Evolutionary conservation across 2,797 vertebrate species (phyloP).

Genomic region (Petrocephalus sullivani): DNA sequence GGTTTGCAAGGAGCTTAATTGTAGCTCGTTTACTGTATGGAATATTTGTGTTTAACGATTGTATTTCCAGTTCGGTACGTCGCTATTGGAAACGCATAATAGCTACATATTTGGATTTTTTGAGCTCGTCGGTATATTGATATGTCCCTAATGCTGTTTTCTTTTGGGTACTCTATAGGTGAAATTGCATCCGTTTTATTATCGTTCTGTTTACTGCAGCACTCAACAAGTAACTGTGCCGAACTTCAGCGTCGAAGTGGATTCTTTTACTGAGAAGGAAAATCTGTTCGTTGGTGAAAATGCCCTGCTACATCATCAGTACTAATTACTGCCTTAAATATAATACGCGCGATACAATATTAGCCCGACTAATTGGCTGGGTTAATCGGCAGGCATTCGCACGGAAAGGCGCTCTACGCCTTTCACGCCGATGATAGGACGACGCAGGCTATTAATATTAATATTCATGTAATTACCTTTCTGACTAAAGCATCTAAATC

Average conservation of each 20-base stretch:
- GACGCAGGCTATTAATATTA: neutral
- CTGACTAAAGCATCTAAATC: neutral
- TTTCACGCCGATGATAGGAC: neutral
- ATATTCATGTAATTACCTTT: neutral
- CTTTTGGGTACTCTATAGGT: neutral
- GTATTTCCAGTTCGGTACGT: neutral
- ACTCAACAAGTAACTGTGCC: conserved; percentile 11
- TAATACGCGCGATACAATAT: neutral
- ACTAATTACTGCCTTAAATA: neutral
- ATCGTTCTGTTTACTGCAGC: neutral
- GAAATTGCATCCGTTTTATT: conserved; percentile 1
- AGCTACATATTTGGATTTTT: neutral
- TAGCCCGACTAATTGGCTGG: neutral
- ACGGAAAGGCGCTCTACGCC: neutral
- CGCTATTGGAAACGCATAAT: neutral
- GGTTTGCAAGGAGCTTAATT: neutral
- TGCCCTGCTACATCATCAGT: neutral
- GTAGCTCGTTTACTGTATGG: neutral
- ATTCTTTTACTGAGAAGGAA: neutral
- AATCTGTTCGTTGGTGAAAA: neutral
- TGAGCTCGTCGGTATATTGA: neutral
- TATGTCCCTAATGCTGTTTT: neutral
- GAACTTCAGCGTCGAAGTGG: neutral
- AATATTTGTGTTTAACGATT: neutral
- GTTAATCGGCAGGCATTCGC: neutral